phyloP scores from a whole-genome alignment of 1,140 invertebrate genomes.

The Drosophila nebulosa region DNA sequence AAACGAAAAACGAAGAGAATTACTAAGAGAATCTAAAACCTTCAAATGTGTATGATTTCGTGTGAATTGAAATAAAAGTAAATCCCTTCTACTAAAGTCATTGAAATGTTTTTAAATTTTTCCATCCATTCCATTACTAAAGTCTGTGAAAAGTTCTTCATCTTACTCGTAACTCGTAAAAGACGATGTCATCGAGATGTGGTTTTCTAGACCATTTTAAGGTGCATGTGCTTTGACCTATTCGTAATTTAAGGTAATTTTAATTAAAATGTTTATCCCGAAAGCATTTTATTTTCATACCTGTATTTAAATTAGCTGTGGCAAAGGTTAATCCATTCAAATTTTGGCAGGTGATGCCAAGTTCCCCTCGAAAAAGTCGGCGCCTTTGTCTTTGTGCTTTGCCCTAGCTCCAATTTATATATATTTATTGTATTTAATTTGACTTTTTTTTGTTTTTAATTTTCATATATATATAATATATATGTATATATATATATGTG shows the following conservation, averaged over 20 bases:
- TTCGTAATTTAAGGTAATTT: background rate
- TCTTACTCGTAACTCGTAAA: too few species aligned
- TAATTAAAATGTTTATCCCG: background rate
- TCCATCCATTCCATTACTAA: too few species aligned
- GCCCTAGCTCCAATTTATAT: conserved; percentile 42
- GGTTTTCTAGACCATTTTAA: background rate
- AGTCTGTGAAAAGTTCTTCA: too few species aligned
- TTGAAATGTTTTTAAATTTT: too few species aligned
- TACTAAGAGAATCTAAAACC: too few species aligned
- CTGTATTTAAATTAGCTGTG: background rate
- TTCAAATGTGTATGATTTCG: too few species aligned
- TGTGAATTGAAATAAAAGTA: too few species aligned
- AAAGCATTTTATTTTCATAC: background rate
- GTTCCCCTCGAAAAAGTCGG: background rate
- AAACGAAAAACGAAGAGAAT: background rate
- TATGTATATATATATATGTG: background rate
- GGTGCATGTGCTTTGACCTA: too few species aligned
- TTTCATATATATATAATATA: background rate
- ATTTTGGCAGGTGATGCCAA: background rate
- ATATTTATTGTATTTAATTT: conserved; percentile 36
- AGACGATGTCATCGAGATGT: too few species aligned
- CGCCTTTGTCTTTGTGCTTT: conserved; percentile 12
- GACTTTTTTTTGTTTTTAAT: conserved; percentile 8
- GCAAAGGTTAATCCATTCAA: background rate
- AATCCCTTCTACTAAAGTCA: too few species aligned